Conservation (phyloP, 2,888 invertebrate genomes). For the Noctua janthina region DNA sequence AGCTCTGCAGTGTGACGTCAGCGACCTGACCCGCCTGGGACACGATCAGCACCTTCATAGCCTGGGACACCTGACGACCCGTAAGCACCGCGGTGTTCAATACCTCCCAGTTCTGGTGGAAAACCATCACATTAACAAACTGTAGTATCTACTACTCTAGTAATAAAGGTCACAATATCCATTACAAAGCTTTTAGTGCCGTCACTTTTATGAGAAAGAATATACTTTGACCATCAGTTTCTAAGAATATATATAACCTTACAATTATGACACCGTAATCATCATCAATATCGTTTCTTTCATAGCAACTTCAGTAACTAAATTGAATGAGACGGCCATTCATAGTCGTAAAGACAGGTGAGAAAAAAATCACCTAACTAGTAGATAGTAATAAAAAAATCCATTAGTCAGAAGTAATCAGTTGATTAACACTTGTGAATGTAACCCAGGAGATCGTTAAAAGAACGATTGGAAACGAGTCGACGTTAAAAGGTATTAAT, state of each 20-base stretch:
- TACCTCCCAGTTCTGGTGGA: conserved; percentile 96
- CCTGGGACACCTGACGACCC: conserved; percentile 97
- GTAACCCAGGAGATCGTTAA: conserved; percentile 34
- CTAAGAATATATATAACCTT: not conserved
- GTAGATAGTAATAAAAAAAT: conserved; percentile 32
- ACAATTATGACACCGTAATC: not conserved
- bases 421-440: conserved; percentile 38
- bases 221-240: not conserved
- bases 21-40: conserved; percentile 98
- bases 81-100: conserved; percentile 98
- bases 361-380: conserved; percentile 30
- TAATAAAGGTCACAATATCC: not conserved
- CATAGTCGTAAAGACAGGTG: conserved; percentile 22
- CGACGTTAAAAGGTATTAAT: conserved; percentile 42
- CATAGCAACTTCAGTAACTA: not conserved
- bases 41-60: conserved; percentile 98
- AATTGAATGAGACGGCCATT: conserved; percentile 17
- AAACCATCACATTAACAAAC: conserved; percentile 20
- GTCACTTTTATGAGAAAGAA: not conserved
- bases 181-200: not conserved
- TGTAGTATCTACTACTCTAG: not conserved
- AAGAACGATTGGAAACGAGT: not conserved
- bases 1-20: conserved; percentile 98
- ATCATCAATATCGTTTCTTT: not conserved
- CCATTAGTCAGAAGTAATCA: conserved; percentile 59